Evolutionary conservation across 2,888 invertebrate species (phyloP), one percentile per base, ranked within the genome.

Genomic region (Acronicta aceris): DNA sequence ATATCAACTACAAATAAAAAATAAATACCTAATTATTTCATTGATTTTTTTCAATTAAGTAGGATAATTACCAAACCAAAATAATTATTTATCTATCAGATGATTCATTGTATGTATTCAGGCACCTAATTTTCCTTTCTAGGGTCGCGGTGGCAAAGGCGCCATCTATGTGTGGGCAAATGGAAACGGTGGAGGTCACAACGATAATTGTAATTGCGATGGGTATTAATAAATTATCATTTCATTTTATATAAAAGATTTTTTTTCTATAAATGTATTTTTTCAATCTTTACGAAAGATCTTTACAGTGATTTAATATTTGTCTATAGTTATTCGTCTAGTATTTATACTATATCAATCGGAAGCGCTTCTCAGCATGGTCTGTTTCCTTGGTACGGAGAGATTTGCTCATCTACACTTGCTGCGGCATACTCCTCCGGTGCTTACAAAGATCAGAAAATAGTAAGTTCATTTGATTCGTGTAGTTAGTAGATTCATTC

Each of bases 161-260:
- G 95, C 95, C 12, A 97, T 99, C 72, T 99, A 97, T 88, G 97
- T 98, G 0, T 99, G 98, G 98, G 99, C 99, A 0, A 97, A 98
- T 30, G 98, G 98, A 3, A 99, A 99, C 83, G 99, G 99, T 0
- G 98, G 98, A 5, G 95, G 95, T 10, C 95, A 96, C 65, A 95
- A 95, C 8, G 99, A 99, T 88, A 97, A 98, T 88, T 99, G 99
- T 85, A 98, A 98, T 81, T 98, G 98, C 86, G 99, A 99, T 87
- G 99, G 99, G 79, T 99, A 97, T 90, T 95, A 96, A 41, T 55
- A 43, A 3, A 27, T 40, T 1, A 16, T 8, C 5, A 38, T 38
- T 38, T n/a, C 1, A 38, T 38, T 38, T 0, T 38, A 38, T n/a
- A n/a, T 6, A 38, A 0, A 38, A 38, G 12, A 2, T 12, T 10